Conservation (phyloP, 2,797 vertebrate genomes). For the Gobio occitaniae region DNA sequence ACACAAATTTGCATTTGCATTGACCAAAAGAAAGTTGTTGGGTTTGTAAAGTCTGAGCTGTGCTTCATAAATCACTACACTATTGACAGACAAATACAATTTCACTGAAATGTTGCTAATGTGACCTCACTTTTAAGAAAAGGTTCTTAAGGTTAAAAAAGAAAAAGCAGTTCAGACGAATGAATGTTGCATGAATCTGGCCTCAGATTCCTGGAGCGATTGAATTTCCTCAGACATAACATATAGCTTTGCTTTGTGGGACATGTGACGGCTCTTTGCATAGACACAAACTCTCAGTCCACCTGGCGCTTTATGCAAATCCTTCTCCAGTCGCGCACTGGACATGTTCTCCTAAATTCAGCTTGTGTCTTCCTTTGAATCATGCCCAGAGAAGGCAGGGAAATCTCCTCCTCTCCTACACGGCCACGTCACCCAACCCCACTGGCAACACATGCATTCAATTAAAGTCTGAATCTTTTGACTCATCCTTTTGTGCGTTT, state of each 20-base stretch:
- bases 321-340: neutral
- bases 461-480: conserved; percentile 21
- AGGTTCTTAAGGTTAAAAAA: no score
- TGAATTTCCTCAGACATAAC: neutral
- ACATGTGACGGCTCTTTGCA: conserved; percentile 10
- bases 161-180: no score
- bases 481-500: conserved; percentile 35
- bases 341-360: conserved; percentile 6
- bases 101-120: neutral
- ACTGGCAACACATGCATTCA: conserved; percentile 45
- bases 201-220: neutral
- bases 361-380: neutral
- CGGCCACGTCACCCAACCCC: conserved; percentile 44
- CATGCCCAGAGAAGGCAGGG: neutral
- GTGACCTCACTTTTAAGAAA: neutral
- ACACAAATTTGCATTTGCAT: no score
- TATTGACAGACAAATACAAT: neutral
- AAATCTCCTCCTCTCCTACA: neutral
- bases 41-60: no score
- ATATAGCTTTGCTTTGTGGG: neutral
- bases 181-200: neutral
- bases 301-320: conserved; percentile 5
- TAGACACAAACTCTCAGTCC: conserved; percentile 24
- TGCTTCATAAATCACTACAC: neutral
- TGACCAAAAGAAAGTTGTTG: no score